Conservation (phyloP, 30 jellyfish, hydroid and myxozoan genomes). For the Aurelia aurita region DNA sequence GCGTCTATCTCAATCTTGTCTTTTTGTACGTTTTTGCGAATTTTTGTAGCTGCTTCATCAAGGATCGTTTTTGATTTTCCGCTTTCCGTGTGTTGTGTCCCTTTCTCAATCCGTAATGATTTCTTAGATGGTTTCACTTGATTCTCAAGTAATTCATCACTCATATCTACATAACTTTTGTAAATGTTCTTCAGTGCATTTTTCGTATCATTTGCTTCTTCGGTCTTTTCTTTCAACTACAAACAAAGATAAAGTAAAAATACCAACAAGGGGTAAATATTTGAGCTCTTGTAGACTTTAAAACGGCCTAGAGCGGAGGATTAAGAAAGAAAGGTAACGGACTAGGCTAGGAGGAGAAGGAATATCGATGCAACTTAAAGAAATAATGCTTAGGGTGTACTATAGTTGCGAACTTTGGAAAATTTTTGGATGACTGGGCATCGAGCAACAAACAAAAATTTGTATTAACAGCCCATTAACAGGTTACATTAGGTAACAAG, state of each 20-base stretch:
- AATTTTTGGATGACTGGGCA: too few relatives aligned
- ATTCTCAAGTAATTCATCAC: not conserved
- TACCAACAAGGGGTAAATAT: too few relatives aligned
- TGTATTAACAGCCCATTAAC: too few relatives aligned
- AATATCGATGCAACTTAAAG: too few relatives aligned
- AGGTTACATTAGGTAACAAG: too few relatives aligned
- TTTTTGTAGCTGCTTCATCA: conserved; percentile 28
- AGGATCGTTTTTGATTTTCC: conserved; percentile 17
- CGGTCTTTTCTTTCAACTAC: conserved; percentile 48
- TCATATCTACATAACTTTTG: conserved; percentile 12
- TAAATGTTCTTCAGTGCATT: conserved; percentile 50
- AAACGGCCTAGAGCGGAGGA: too few relatives aligned
- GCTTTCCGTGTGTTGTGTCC: not conserved
- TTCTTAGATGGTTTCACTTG: not conserved
- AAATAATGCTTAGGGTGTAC: too few relatives aligned
- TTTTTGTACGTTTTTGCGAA: conserved; percentile 17
- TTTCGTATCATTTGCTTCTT: conserved; percentile 45
- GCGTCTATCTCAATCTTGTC: conserved; percentile 2
- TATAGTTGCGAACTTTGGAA: too few relatives aligned
- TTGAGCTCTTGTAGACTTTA: too few relatives aligned
- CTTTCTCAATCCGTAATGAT: not conserved
- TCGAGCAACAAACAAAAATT: too few relatives aligned
- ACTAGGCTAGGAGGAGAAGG: too few relatives aligned
- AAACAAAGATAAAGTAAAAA: not conserved
- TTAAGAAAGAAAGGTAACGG: too few relatives aligned